Evolutionary conservation across 2,113 vertebrate genomes (phyloP).

Genomic region (Spea multiplicata): DNA sequence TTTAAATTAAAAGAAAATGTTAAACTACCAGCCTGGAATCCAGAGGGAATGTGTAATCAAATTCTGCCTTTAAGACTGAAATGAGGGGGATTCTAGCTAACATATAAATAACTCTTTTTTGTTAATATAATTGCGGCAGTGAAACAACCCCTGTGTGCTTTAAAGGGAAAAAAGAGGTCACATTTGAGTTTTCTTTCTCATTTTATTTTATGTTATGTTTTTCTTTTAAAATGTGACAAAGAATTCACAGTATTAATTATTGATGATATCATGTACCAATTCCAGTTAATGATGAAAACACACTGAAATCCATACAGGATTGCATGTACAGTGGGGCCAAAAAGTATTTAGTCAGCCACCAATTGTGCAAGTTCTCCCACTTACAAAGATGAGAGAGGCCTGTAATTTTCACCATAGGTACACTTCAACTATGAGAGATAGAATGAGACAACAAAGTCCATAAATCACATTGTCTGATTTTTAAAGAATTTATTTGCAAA

Average conservation of each 20-base stretch:
- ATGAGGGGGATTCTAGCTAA: conserved; percentile 34
- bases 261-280: neutral
- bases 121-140: conserved; percentile 36
- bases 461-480: no score
- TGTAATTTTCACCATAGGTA: no score
- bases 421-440: no score
- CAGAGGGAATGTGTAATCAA: conserved; percentile 39
- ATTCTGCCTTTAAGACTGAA: conserved; percentile 42
- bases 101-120: conserved; percentile 45
- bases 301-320: no score
- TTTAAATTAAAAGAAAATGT: conserved; percentile 48
- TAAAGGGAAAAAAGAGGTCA: conserved; percentile 20
- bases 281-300: no score
- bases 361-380: no score
- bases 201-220: conserved; percentile 8
- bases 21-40: conserved; percentile 42
- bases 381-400: no score
- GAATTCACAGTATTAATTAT: neutral
- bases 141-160: conserved; percentile 30
- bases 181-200: conserved; percentile 4
- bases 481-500: no score
- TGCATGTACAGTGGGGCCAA: no score
- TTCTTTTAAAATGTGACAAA: conserved; percentile 14
- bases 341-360: no score
- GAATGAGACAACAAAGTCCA: no score